Evolutionary conservation across 2,797 vertebrate genomes (phyloP).

Genomic region (Rhynchotus rufescens): DNA sequence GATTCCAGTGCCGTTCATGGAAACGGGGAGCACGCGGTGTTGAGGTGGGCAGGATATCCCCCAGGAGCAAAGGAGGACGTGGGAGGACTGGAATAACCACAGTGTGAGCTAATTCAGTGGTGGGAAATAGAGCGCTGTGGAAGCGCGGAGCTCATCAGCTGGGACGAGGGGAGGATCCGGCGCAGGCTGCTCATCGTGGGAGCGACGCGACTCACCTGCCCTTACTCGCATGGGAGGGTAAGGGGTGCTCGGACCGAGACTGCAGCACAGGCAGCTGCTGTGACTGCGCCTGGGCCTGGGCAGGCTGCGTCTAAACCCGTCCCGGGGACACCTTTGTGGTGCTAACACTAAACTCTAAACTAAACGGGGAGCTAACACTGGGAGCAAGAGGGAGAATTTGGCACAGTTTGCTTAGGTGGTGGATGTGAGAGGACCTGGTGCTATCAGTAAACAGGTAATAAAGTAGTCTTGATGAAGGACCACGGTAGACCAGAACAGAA

Average conservation of each 20-base stretch:
- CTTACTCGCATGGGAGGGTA: background rate
- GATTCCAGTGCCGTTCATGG: background rate
- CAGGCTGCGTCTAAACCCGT: background rate
- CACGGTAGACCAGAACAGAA: background rate
- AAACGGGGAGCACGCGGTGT: background rate
- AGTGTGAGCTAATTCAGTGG: background rate
- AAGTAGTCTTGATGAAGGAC: background rate
- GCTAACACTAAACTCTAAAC: too few species aligned
- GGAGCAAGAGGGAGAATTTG: background rate
- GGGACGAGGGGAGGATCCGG: background rate
- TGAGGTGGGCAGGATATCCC: too few species aligned
- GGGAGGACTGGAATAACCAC: background rate
- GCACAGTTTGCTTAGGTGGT: background rate
- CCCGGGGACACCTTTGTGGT: background rate
- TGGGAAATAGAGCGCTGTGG: background rate
- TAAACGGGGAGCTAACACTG: background rate
- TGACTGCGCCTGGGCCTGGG: background rate
- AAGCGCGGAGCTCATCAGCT: background rate
- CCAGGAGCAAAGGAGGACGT: background rate
- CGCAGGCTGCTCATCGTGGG: rapidly evolving
- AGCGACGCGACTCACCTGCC: rapidly evolving
- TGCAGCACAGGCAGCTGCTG: background rate
- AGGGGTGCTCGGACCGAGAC: background rate
- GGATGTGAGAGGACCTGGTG: background rate
- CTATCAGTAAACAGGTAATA: background rate